These are phyloP conservation scores for Cephalopterus ornatus DNA, from an alignment of 2,113 vertebrate genomes.

Conservation along the genomic window DNA sequence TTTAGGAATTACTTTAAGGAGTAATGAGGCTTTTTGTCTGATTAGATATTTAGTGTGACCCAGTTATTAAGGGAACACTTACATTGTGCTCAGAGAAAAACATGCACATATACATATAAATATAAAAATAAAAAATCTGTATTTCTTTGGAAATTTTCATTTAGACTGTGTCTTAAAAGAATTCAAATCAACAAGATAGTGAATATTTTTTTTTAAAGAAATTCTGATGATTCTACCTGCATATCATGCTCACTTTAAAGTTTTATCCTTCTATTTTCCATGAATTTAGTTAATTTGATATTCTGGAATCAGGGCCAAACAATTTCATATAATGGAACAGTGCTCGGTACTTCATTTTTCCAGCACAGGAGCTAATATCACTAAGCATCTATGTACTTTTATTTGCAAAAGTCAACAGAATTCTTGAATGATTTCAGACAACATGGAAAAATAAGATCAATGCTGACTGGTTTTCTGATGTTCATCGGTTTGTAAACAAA, in stretches of 20 bases:
- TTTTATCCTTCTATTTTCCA: not conserved
- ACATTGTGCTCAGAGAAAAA: not conserved
- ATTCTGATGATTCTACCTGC: not conserved
- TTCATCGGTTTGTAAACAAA: not conserved
- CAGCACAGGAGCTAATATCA: not conserved
- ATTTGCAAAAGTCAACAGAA: not conserved
- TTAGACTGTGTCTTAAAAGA: not conserved
- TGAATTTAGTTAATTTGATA: not conserved
- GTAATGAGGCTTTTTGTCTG: not conserved
- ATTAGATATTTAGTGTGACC: not conserved
- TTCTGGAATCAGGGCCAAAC: not conserved
- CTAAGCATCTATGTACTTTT: not conserved
- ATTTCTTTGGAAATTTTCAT: not conserved
- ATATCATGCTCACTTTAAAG: not conserved
- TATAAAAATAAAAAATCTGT: too few species aligned
- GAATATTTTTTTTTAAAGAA: not conserved
- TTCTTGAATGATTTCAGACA: not conserved
- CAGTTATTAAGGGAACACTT: not conserved
- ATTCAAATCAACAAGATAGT: not conserved
- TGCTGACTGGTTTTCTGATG: not conserved
- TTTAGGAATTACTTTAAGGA: not conserved
- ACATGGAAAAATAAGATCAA: not conserved
- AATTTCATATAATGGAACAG: not conserved
- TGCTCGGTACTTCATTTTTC: not conserved
- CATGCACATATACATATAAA: fast-evolving